Percentiles rank a stretch among this genome's conserved stretches.
Evolutionary conservation across 2,888 invertebrate genomes (phyloP).

Genomic region (Tromatobia lineatoria): DNA sequence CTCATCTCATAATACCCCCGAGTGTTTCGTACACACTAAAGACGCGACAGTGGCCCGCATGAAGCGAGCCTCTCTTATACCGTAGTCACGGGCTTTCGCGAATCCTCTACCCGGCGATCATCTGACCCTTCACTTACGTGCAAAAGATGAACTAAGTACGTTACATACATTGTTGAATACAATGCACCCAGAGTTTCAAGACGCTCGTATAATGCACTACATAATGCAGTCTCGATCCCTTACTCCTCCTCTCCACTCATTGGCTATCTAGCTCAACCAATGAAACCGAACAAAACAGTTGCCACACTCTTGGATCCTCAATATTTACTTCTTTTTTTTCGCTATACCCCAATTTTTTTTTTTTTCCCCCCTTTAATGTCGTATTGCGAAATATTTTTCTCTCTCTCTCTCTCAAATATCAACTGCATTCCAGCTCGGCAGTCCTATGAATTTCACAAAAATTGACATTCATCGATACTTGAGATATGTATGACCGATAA

Average conservation of each 20-base stretch:
- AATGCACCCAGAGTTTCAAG: constrained; percentile 46
- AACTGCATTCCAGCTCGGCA: too few relatives aligned
- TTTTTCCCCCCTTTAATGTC: too few relatives aligned
- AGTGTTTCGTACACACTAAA: constrained; percentile 27
- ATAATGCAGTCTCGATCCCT: neutral
- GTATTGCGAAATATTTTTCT: too few relatives aligned
- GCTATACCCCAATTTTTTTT: too few relatives aligned
- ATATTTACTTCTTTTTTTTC: too few relatives aligned
- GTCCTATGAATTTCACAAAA: too few relatives aligned
- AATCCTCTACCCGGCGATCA: neutral
- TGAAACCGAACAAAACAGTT: too few relatives aligned
- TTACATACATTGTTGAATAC: constrained; percentile 39
- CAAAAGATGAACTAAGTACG: constrained; percentile 42
- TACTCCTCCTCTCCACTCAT: neutral
- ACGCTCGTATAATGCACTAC: neutral
- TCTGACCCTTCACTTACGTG: constrained; percentile 6
- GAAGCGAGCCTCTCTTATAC: constrained; percentile 11
- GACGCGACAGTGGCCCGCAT: constrained; percentile 15
- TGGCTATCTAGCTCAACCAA: neutral
- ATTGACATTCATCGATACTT: too few relatives aligned
- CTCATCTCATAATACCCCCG: constrained; percentile 21
- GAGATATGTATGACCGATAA: too few relatives aligned
- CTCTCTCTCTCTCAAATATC: too few relatives aligned
- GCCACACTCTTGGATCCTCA: too few relatives aligned
- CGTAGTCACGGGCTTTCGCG: constrained; percentile 26